Evolutionary conservation across 2,888 invertebrate species (phyloP), one percentile per base, ranked within the genome.

Genomic region (Monochamus alternatus): DNA sequence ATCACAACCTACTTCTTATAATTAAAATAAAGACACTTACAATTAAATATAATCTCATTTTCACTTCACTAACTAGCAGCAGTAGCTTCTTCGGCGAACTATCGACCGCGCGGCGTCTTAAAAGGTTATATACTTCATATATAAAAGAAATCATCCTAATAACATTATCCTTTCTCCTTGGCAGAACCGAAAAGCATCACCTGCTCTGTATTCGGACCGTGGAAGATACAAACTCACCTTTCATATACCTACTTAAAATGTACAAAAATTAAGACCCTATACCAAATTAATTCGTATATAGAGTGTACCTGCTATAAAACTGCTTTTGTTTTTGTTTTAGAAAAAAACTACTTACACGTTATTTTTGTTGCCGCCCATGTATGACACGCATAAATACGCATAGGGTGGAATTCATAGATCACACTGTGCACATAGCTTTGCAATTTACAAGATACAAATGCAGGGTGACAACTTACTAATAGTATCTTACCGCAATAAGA

Each of bases 141-240:
- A 52, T 69, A 69, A 69, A 69, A 69, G 69, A 69, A 59, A 69
- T 59, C 69, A 69, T 69, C 69, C 69, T 60, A 69, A 60, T 47
- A 60, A 51, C 69, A 31, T 64, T 47, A 60, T 69, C 69, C 69
- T 69, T 69, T 69, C 69, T 69, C 69, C 69, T 60, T 47, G 60
- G 60, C 60, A 60, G n/a, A 30, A 68, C 58, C 66, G 7, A 32
- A 62, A 32, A 43, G 5, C 69, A 60, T 69, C 69, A 69, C 60
- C 30, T 69, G 69, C 44, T 60, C 59, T 14, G 66, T n/a, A 38
- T 64, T 14, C 38, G 55, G 32, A 31, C 9, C 12, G 51, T 38
- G 38, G 38, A 38, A 38, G 38, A 38, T 12, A 44, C 51, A 3
- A 51, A 51, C 47, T n/a, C 47, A 51, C 65, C 65, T 65, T 65